phyloP scores from a whole-genome alignment of 2,888 invertebrate genomes.

The Apoderus coryli region DNA sequence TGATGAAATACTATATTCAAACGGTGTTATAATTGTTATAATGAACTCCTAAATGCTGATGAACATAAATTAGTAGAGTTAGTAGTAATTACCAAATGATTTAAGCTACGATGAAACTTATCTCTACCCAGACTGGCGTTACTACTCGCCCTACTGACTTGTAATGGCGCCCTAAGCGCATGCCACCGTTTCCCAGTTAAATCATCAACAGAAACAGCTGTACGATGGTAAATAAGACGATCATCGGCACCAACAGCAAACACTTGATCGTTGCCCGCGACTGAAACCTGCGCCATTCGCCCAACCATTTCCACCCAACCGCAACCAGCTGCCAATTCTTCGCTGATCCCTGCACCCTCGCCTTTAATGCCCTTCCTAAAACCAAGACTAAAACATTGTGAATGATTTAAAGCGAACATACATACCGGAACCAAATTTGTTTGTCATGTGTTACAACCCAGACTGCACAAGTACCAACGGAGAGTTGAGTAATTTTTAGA shows the following conservation, averaged over 20 bases:
- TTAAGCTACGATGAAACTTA: constrained; percentile 46
- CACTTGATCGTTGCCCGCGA: constrained; percentile 72
- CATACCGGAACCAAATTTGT: constrained; percentile 77
- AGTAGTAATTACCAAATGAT: constrained; percentile 35
- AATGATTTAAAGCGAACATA: constrained; percentile 18
- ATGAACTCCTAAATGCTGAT: not conserved
- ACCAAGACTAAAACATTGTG: constrained; percentile 5
- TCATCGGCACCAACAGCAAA: constrained; percentile 77
- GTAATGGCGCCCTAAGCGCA: constrained; percentile 62
- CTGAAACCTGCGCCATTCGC: constrained; percentile 67
- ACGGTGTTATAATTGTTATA: constrained; percentile 1
- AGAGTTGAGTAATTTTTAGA: constrained; percentile 57
- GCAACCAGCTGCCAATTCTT: constrained; percentile 62
- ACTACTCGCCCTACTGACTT: constrained; percentile 70
- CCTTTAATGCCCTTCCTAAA: constrained; percentile 35
- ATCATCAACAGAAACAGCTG: constrained; percentile 58
- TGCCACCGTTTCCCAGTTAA: constrained; percentile 82
- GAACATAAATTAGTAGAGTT: not conserved
- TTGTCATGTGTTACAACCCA: constrained; percentile 75
- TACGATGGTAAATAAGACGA: constrained; percentile 65
- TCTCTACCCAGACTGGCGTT: constrained; percentile 46
- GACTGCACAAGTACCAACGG: constrained; percentile 64
- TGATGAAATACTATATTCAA: too few relatives aligned
- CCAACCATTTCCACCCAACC: constrained; percentile 88
- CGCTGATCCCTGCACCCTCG: constrained; percentile 53